phyloP scores from a whole-genome alignment of 2,113 vertebrate species.

The Poicephalus gulielmi region DNA sequence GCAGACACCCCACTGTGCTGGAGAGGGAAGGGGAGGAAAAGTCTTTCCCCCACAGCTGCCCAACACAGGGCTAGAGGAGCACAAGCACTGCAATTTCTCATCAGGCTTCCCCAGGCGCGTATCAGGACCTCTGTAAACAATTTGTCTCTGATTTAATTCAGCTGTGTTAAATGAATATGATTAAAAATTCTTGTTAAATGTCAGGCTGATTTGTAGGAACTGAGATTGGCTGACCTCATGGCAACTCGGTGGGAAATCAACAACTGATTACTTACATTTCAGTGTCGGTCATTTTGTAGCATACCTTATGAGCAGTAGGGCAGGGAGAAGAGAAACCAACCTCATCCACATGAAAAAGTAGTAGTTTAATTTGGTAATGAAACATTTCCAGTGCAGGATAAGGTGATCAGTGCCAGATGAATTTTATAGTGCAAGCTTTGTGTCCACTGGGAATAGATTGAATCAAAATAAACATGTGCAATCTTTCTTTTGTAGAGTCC shows the following conservation, averaged over 20 bases:
- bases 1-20: not conserved
- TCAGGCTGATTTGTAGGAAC: not conserved
- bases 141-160: not conserved
- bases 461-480: slow-evolving; percentile 49
- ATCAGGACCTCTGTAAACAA: not conserved
- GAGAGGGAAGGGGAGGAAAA: not conserved
- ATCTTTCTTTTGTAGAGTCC: slow-evolving; percentile 33
- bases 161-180: not conserved
- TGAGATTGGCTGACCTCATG: not conserved
- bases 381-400: not conserved
- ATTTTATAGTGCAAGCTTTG: not conserved
- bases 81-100: not conserved
- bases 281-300: not conserved
- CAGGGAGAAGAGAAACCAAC: not conserved
- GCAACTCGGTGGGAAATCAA: not conserved
- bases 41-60: not conserved
- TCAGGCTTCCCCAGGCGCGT: not conserved
- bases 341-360: not conserved
- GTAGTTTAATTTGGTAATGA: not conserved
- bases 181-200: not conserved
- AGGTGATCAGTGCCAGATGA: not conserved
- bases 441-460: slow-evolving; percentile 11
- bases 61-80: not conserved
- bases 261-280: not conserved
- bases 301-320: not conserved